Conservation (phyloP, 2,797 vertebrate species). For the Coendou prehensilis region DNA sequence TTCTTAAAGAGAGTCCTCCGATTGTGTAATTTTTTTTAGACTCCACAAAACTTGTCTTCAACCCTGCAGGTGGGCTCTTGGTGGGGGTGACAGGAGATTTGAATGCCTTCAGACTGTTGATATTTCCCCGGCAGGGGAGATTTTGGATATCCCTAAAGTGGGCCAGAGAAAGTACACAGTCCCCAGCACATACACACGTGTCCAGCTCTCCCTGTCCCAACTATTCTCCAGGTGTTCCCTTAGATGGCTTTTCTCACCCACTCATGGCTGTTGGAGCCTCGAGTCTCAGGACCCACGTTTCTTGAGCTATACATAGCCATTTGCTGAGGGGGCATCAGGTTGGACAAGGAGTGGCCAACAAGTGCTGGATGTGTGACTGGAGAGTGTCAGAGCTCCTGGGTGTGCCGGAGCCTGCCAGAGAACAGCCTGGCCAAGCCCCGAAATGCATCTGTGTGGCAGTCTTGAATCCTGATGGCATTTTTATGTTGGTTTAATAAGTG, state of each 20-base stretch:
- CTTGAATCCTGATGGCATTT: not conserved
- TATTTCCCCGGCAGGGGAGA: not conserved
- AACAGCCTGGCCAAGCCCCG: not conserved
- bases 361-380: not conserved
- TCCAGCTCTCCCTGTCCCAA: not conserved
- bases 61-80: not conserved
- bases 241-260: not conserved
- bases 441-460: not conserved
- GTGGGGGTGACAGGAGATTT: not conserved
- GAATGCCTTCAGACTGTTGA: not conserved
- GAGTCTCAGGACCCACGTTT: not conserved
- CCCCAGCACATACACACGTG: accelerated
- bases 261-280: not conserved
- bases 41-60: not conserved
- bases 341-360: not conserved
- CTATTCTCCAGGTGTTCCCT: not conserved
- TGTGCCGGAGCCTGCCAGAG: not conserved
- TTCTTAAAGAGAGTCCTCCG: not conserved
- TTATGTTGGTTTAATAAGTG: not conserved
- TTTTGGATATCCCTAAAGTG: not conserved
- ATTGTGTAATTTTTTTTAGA: not conserved
- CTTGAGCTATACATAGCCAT: not conserved
- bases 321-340: not conserved
- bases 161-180: not conserved
- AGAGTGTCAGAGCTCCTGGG: not conserved